Evolutionary conservation across 2,888 invertebrate genomes (phyloP).

Genomic region (Pristionchus arcanus): DNA sequence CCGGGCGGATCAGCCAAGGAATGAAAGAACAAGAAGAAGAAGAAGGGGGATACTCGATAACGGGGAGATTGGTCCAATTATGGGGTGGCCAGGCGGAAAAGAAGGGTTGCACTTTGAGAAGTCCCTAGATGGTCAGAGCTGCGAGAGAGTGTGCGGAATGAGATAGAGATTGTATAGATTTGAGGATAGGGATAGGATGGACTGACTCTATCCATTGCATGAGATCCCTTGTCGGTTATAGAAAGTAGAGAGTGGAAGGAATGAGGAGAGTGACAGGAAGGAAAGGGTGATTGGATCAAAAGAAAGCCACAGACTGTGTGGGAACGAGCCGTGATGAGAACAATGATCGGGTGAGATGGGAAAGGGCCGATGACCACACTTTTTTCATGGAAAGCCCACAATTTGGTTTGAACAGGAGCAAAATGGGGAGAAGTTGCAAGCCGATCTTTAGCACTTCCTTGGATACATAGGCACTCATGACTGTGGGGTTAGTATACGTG

Average conservation of each 20-base stretch:
- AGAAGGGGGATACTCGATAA: not conserved
- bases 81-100: not conserved
- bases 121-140: not conserved
- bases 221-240: too few species aligned
- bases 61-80: slow-evolving; percentile 13
- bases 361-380: not conserved
- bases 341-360: not conserved
- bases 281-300: not conserved
- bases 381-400: not conserved
- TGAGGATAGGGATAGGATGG: too few species aligned
- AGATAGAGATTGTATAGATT: too few species aligned
- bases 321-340: not conserved
- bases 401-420: not conserved
- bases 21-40: not conserved
- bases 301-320: not conserved
- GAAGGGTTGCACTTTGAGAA: not conserved
- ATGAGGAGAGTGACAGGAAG: not conserved
- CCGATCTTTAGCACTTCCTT: too few species aligned
- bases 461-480: too few species aligned
- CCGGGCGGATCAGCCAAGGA: not conserved
- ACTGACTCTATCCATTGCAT: too few species aligned
- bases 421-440: too few species aligned
- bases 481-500: too few species aligned
- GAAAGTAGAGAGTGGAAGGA: not conserved
- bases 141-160: not conserved